phyloP scores from a whole-genome alignment of 1,140 invertebrate genomes.

The Octopus sinensis region DNA sequence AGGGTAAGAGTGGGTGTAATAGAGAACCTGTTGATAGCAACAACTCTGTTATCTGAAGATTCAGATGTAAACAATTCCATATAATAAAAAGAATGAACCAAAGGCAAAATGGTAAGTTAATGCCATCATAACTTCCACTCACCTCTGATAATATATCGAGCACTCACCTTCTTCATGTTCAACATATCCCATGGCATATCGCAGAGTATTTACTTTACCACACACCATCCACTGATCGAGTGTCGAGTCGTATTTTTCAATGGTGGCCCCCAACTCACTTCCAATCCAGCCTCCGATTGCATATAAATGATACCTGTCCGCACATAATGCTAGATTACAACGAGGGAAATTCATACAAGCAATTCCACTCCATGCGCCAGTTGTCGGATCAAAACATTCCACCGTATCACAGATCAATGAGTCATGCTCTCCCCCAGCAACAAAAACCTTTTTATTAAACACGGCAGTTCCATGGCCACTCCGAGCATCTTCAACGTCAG shows the following conservation, averaged over 20 bases:
- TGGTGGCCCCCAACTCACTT: conserved; percentile 80
- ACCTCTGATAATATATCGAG: not conserved
- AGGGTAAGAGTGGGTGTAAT: too few species aligned
- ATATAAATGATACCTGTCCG: conserved; percentile 77
- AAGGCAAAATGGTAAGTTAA: too few species aligned
- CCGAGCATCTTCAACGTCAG: conserved; percentile 31
- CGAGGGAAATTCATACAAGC: conserved; percentile 75
- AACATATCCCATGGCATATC: conserved; percentile 89
- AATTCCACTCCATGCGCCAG: conserved; percentile 63
- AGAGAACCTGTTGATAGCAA: too few species aligned
- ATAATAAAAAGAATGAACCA: too few species aligned
- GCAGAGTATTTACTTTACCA: conserved; percentile 72
- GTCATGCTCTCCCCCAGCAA: conserved; percentile 64
- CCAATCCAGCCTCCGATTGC: conserved; percentile 91
- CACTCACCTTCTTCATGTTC: conserved; percentile 67
- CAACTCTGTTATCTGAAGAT: too few species aligned
- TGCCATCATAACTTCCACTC: too few species aligned
- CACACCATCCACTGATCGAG: conserved; percentile 72
- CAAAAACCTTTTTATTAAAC: conserved; percentile 40
- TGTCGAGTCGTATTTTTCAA: conserved; percentile 82
- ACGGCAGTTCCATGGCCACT: conserved; percentile 39
- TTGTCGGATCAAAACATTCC: conserved; percentile 77
- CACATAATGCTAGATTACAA: conserved; percentile 84
- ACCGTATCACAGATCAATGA: conserved; percentile 84
- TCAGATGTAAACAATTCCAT: too few species aligned